phyloP scores from a whole-genome alignment of 2,113 vertebrate genomes.

The Zeus faber region DNA sequence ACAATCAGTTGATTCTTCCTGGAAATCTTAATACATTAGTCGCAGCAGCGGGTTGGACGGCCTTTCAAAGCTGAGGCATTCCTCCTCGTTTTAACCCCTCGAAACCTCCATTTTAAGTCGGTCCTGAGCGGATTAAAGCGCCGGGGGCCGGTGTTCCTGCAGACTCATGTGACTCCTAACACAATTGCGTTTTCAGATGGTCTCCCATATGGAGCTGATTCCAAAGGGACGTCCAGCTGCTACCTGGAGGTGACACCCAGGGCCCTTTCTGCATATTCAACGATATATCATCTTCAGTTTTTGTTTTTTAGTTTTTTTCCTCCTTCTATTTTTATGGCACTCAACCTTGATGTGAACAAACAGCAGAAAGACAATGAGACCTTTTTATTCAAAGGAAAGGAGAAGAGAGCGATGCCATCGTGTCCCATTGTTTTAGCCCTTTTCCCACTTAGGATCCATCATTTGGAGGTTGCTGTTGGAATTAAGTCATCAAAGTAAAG shows the following conservation, averaged over 20 bases:
- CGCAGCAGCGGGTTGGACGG: no score
- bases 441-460: no score
- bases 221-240: constrained; percentile 63
- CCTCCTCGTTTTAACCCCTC: background rate
- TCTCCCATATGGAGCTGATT: constrained; percentile 58
- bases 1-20: no score
- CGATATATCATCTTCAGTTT: constrained; percentile 28
- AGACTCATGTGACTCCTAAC: constrained; percentile 65
- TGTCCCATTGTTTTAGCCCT: no score
- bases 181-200: constrained; percentile 69
- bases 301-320: constrained; percentile 15
- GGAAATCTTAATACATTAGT: no score
- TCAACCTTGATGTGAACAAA: constrained; percentile 29
- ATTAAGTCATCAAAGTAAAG: no score
- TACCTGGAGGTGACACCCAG: constrained; percentile 68
- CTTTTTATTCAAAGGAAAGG: no score
- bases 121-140: constrained; percentile 39
- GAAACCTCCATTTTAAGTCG: constrained; percentile 26
- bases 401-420: no score
- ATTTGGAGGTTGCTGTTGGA: no score
- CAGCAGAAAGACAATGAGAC: no score
- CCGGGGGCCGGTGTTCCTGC: constrained; percentile 26
- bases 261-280: constrained; percentile 66
- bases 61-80: background rate
- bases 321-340: constrained; percentile 54